A percentile compares a stretch with the other conserved stretches of the same genome.
These are phyloP conservation scores for Xenopus petersii DNA, from an alignment of 2,797 vertebrate species.

Conservation along the genomic window DNA sequence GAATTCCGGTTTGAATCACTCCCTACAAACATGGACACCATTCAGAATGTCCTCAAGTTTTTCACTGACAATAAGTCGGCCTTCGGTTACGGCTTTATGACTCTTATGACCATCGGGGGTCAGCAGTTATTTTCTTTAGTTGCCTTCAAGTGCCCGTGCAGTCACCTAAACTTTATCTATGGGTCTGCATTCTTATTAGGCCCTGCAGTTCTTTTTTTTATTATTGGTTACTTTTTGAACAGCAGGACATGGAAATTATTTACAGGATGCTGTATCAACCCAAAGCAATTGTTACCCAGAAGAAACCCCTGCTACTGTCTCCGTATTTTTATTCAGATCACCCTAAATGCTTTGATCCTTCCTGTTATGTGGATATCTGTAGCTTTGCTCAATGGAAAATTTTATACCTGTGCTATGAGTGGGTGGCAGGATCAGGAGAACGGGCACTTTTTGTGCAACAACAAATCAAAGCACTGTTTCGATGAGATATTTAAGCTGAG, in stretches of 20 bases:
- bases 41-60: slow-evolving; percentile 77
- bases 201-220: slow-evolving; percentile 79
- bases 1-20: neutral
- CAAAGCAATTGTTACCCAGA: slow-evolving; percentile 76
- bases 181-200: slow-evolving; percentile 82
- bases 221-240: slow-evolving; percentile 80
- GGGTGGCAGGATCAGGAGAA: slow-evolving; percentile 72
- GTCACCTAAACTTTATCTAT: slow-evolving; percentile 79
- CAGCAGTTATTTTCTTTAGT: slow-evolving; percentile 84
- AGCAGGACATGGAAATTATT: slow-evolving; percentile 80
- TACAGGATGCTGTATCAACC: slow-evolving; percentile 85
- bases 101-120: slow-evolving; percentile 82
- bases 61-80: slow-evolving; percentile 79
- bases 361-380: slow-evolving; percentile 91
- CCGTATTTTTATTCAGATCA: slow-evolving; percentile 66
- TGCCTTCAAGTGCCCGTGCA: slow-evolving; percentile 91
- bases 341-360: slow-evolving; percentile 74
- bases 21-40: slow-evolving; percentile 73
- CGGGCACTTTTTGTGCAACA: slow-evolving; percentile 72
- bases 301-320: slow-evolving; percentile 69
- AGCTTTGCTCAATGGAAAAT: slow-evolving; percentile 87
- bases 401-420: slow-evolving; percentile 89
- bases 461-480: slow-evolving; percentile 71
- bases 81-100: slow-evolving; percentile 89
- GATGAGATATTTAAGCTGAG: slow-evolving; percentile 75